A percentile compares a stretch with the other conserved stretches of the same genome.
These are phyloP conservation scores for Enteromius unitaeniatus DNA, from an alignment of 2,797 vertebrate genomes.

Conservation along the genomic window DNA sequence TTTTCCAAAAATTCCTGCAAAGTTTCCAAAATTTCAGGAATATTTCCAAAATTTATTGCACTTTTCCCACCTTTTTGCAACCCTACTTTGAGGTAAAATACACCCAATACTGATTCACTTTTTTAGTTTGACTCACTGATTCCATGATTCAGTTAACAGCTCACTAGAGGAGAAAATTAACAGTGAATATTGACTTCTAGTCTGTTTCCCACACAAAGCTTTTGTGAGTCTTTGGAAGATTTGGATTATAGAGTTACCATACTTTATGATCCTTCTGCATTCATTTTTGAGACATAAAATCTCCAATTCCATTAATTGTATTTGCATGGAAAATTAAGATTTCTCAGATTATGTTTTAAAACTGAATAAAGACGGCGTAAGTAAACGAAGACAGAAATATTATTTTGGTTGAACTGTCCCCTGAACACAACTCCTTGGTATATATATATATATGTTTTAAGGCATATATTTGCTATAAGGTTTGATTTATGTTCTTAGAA, in stretches of 20 bases:
- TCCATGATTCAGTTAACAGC: not conserved
- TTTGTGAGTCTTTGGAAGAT: not conserved
- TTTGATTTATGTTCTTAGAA: slow-evolving; percentile 65
- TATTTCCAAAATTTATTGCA: too few species aligned
- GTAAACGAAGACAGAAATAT: not conserved
- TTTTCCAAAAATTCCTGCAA: too few species aligned
- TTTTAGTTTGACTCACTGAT: not conserved
- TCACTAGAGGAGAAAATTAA: slow-evolving; percentile 7
- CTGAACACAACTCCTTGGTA: not conserved
- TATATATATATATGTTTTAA: not conserved
- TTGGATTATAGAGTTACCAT: not conserved
- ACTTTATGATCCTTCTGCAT: not conserved
- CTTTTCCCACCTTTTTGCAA: too few species aligned
- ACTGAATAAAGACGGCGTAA: not conserved
- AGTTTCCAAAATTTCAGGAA: too few species aligned
- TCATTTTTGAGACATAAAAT: not conserved
- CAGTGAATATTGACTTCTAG: not conserved
- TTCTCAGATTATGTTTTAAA: not conserved
- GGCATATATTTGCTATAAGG: slow-evolving; percentile 6
- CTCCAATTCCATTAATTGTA: not conserved
- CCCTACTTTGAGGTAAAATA: not conserved
- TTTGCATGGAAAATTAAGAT: not conserved
- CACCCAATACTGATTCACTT: not conserved
- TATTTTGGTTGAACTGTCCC: not conserved
- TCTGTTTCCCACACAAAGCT: not conserved